phyloP scores from a whole-genome alignment of 2,797 vertebrate species.

The Leptodactylus fallax region DNA sequence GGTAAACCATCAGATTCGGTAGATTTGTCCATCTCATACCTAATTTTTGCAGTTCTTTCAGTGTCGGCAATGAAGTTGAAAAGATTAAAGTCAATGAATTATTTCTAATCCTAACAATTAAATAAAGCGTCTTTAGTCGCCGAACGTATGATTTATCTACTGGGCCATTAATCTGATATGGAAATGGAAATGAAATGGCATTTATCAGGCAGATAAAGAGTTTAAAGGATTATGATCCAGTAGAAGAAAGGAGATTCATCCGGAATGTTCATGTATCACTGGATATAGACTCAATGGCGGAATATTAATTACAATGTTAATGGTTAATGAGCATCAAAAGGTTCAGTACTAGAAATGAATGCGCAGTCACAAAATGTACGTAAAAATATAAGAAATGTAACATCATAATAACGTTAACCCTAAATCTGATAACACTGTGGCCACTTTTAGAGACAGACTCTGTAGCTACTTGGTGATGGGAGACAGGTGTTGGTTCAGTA shows the following conservation, averaged over 20 bases:
- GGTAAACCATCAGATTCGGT: neutral
- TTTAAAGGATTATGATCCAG: conserved; percentile 17
- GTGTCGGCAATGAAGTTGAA: neutral
- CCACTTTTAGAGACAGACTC: no score
- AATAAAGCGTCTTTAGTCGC: neutral
- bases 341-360: conserved; percentile 13
- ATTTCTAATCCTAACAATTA: conserved; percentile 30
- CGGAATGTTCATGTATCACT: neutral
- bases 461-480: no score
- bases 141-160: neutral
- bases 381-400: neutral
- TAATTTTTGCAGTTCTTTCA: neutral
- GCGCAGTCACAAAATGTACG: neutral
- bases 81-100: conserved; percentile 16
- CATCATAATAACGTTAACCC: no score
- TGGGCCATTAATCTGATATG: conserved; percentile 29
- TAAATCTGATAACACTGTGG: no score
- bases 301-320: conserved; percentile 8
- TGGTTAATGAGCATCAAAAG: conserved; percentile 13
- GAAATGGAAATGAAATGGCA: conserved; percentile 40
- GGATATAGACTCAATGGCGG: neutral
- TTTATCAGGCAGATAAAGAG: conserved; percentile 44
- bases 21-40: neutral
- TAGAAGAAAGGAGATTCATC: conserved; percentile 10
- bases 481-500: no score